Evolutionary conservation across 2,113 vertebrate species (phyloP), one percentile per base, ranked within the genome.

Genomic region (Syrmaticus mikado): DNA sequence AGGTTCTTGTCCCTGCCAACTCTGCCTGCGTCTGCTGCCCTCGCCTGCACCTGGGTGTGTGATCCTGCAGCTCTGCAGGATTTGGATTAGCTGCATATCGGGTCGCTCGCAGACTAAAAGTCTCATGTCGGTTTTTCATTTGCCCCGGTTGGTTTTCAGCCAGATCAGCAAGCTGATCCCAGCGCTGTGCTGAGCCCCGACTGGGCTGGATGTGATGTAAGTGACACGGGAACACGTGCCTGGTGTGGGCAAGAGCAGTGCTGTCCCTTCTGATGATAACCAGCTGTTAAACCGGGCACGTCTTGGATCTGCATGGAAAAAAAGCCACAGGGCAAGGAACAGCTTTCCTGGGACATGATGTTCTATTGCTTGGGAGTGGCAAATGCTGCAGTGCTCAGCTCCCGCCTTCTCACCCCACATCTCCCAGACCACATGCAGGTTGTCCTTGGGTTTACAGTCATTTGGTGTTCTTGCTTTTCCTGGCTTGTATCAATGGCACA

Each of bases 161-260:
- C 67, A 38, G 41, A 32, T 53, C 28, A 36, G 52, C 20, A 11
- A 14, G 38, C 38, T 1, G 5, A 3, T 45, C 32, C 58, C 6
- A 5, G 30, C 10, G 0, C 8, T 3, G 7, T n/a, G 57, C 41
- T 34, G 8, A 64, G 58, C 22, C 2, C 2, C 5, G 6, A 16
- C 50, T n/a, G 20, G 66, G 32, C 53, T 55, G 73, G 28, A 8
- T 32, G 50, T 16, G 3, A 19, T 40, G 20, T 16, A 64, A 82
- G 38, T 12, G 67, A 80, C 48, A 3, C 15, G 32, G 52, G 82
- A 40, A 28, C 0, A 3, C 8, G 46, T 64, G 60, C 36, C 55
- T 72, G 36, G 72, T 43, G 82, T 75, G 62, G 83, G 67, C 60
- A 43, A 8, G 72, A 76, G 85, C 76, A 70, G 82, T 41, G 5